These are phyloP conservation scores for Belonocnema kinseyi DNA, from an alignment of 1,140 invertebrate genomes.

Conservation along the genomic window DNA sequence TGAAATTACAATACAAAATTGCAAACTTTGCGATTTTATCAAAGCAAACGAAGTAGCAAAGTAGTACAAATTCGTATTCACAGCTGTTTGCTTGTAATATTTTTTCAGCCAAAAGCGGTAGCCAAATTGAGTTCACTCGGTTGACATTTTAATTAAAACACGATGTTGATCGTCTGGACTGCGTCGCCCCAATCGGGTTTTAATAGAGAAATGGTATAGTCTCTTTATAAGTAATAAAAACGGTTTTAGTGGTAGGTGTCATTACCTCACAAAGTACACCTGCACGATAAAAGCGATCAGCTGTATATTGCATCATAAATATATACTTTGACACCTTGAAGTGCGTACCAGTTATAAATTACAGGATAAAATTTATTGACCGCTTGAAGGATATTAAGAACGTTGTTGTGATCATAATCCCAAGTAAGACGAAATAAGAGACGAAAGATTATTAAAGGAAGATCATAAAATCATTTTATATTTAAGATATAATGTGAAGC, in stretches of 20 bases:
- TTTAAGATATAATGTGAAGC: no score
- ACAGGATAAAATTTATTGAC: neutral
- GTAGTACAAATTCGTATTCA: neutral
- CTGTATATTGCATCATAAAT: constrained; percentile 14
- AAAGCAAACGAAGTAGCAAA: neutral
- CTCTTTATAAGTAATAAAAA: constrained; percentile 7
- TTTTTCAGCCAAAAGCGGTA: neutral
- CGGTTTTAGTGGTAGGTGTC: neutral
- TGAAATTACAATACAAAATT: neutral
- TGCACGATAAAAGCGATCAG: constrained; percentile 18
- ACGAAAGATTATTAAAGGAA: neutral
- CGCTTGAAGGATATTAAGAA: constrained; percentile 2
- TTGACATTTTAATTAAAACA: constrained; percentile 27
- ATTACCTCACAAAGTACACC: constrained; percentile 14
- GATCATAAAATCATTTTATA: no score
- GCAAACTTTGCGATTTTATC: neutral
- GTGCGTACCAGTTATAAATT: constrained; percentile 5
- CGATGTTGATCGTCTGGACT: neutral
- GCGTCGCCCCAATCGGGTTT: neutral
- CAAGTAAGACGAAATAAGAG: neutral
- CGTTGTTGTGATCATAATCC: neutral
- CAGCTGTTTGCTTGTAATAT: constrained; percentile 19
- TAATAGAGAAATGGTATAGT: constrained; percentile 5
- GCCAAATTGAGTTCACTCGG: neutral
- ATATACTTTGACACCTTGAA: neutral